A percentile compares a stretch with the other conserved stretches of the same genome.
Conservation (phyloP, 1,140 invertebrate genomes). For the Polyergus mexicanus region DNA sequence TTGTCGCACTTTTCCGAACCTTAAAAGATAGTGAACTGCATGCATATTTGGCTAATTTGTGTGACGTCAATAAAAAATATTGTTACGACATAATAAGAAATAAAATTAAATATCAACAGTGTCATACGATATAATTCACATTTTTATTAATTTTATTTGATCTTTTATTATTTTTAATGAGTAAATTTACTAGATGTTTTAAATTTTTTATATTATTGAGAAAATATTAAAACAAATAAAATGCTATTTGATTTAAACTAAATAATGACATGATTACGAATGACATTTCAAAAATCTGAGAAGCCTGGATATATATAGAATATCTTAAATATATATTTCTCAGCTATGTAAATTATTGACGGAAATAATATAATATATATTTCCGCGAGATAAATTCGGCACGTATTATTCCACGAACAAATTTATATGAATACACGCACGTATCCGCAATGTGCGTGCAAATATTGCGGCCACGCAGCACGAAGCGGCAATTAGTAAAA, state of each 20-base stretch:
- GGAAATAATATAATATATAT: background rate
- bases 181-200: background rate
- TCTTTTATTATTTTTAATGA: background rate
- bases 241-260: background rate
- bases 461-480: constrained; percentile 58
- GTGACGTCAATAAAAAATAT: constrained; percentile 17
- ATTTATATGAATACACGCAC: constrained; percentile 20
- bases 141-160: constrained; percentile 1
- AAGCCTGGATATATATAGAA: background rate
- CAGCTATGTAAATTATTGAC: background rate
- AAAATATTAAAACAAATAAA: background rate
- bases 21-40: background rate
- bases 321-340: background rate
- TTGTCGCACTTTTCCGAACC: background rate
- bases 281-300: background rate
- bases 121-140: background rate
- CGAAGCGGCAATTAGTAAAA: constrained; percentile 45
- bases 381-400: constrained; percentile 26
- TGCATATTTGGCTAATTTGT: constrained; percentile 6
- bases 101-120: background rate
- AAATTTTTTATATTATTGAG: background rate
- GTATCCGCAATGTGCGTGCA: constrained; percentile 43
- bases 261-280: background rate
- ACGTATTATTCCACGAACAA: constrained; percentile 30
- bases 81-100: background rate